A percentile compares a stretch with the other conserved stretches of the same genome.
phyloP scores from a whole-genome alignment of 2,113 vertebrate genomes.

The Dipodomys merriami region DNA sequence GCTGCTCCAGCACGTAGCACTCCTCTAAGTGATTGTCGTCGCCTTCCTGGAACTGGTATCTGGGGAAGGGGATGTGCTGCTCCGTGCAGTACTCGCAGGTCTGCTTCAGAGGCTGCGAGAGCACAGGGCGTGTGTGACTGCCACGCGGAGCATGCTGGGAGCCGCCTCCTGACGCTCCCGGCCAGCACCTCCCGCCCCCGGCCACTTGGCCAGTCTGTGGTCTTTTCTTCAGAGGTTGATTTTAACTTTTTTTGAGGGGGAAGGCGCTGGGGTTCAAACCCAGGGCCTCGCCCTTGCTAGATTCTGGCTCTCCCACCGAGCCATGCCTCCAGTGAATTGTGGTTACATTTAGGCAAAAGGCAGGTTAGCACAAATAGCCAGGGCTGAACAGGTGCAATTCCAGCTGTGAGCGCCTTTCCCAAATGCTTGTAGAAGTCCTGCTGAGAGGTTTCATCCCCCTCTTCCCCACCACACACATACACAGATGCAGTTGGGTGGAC shows the following conservation, averaged over 20 bases:
- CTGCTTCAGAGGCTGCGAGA: slow-evolving; percentile 84
- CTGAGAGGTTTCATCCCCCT: neutral
- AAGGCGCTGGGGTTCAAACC: too few species aligned
- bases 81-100: slow-evolving; percentile 85
- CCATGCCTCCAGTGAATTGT: too few species aligned
- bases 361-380: neutral
- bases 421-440: neutral
- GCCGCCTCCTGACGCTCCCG: neutral
- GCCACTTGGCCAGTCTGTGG: neutral
- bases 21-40: slow-evolving; percentile 84
- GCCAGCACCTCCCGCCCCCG: neutral
- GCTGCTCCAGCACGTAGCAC: slow-evolving; percentile 84
- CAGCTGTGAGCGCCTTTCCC: neutral
- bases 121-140: neutral
- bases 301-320: too few species aligned
- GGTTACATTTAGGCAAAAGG: neutral
- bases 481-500: neutral
- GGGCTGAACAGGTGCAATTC: neutral
- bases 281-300: too few species aligned
- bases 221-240: neutral
- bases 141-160: neutral
- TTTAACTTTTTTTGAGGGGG: too few species aligned
- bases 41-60: slow-evolving; percentile 75
- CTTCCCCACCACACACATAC: too few species aligned
- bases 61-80: slow-evolving; percentile 87